phyloP scores from a whole-genome alignment of 2,797 vertebrate genomes.

The Aplochiton taeniatus region DNA sequence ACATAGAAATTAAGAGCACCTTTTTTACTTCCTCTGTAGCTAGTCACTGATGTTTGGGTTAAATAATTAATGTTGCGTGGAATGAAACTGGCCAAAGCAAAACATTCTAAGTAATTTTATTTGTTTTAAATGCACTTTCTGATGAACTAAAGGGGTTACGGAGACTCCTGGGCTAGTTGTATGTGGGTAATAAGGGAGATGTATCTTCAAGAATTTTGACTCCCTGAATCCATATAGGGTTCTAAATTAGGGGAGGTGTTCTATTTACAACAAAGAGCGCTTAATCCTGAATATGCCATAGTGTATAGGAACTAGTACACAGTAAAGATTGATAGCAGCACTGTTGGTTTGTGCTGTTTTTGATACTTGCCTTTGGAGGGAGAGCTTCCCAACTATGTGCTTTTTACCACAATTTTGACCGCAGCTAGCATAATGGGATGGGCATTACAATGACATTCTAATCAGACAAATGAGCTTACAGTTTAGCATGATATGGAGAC shows the following conservation, averaged over 20 bases:
- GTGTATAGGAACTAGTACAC: slow-evolving; percentile 76
- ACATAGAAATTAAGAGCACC: slow-evolving; percentile 65
- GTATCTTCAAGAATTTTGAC: slow-evolving; percentile 51
- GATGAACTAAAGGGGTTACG: slow-evolving; percentile 55
- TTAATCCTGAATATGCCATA: slow-evolving; percentile 79
- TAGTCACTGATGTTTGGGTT: slow-evolving; percentile 69
- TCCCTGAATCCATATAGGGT: slow-evolving; percentile 56
- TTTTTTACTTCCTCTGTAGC: slow-evolving; percentile 71
- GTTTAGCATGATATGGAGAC: slow-evolving; percentile 68
- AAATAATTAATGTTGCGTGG: slow-evolving; percentile 57
- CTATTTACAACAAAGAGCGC: slow-evolving; percentile 66
- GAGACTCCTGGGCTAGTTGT: slow-evolving; percentile 46
- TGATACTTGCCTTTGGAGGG: slow-evolving; percentile 82
- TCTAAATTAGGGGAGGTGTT: slow-evolving; percentile 48
- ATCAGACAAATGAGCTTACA: slow-evolving; percentile 65
- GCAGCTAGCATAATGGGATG: slow-evolving; percentile 70
- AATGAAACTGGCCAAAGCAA: slow-evolving; percentile 83
- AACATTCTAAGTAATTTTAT: slow-evolving; percentile 71
- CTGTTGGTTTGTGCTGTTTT: slow-evolving; percentile 78
- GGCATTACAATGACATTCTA: slow-evolving; percentile 71
- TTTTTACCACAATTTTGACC: slow-evolving; percentile 72
- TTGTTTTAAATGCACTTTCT: slow-evolving; percentile 82
- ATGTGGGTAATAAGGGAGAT: slow-evolving; percentile 49
- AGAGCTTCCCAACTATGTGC: slow-evolving; percentile 78
- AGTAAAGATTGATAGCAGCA: slow-evolving; percentile 70